These are phyloP conservation scores for Cataglyphis altisquamis DNA, from an alignment of 2,888 invertebrate species.

Conservation along the genomic window DNA sequence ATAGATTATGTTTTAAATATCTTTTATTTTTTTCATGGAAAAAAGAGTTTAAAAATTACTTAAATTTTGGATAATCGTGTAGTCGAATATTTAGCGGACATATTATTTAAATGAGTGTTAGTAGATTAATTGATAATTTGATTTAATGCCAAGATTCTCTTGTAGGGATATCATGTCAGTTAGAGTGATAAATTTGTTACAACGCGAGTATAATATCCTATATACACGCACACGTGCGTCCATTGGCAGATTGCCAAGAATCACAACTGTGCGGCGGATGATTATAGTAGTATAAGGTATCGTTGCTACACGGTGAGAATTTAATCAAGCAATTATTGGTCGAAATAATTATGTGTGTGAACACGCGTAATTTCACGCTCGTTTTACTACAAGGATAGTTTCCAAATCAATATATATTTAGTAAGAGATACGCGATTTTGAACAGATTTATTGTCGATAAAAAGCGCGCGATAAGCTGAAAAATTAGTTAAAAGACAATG, in stretches of 20 bases:
- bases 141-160: conserved; percentile 12
- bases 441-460: background rate
- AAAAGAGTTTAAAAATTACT: background rate
- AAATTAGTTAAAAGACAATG: background rate
- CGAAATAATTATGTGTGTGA: background rate
- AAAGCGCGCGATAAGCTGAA: background rate
- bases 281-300: conserved; percentile 69
- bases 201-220: conserved; percentile 53
- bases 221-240: conserved; percentile 26
- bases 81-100: background rate
- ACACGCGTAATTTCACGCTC: background rate
- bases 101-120: conserved; percentile 30
- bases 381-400: background rate
- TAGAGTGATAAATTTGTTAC: conserved; percentile 61
- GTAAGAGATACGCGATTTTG: background rate
- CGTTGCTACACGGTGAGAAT: conserved; percentile 59
- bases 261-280: conserved; percentile 67
- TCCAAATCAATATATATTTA: conserved; percentile 9
- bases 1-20: background rate
- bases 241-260: conserved; percentile 70
- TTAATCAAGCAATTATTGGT: conserved; percentile 73
- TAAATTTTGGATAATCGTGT: background rate
- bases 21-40: background rate
- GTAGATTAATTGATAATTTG: conserved; percentile 44
- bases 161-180: conserved; percentile 3